These are phyloP conservation scores for Diaperis boleti DNA, from an alignment of 2,888 invertebrate species.

Conservation along the genomic window DNA sequence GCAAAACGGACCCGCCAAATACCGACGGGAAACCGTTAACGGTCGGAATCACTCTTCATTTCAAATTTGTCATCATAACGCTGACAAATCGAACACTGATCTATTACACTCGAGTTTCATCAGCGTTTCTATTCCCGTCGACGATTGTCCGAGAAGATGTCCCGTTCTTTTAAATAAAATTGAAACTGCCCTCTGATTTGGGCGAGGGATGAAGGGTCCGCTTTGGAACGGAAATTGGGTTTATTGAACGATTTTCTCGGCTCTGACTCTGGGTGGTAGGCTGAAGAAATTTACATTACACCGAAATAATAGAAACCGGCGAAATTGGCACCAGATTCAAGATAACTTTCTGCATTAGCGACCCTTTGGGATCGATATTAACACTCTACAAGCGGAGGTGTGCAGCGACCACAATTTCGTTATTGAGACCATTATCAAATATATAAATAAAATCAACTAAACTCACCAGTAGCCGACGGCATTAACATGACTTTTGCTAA, in stretches of 20 bases:
- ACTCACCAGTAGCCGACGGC: background rate
- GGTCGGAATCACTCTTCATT: conserved; percentile 4
- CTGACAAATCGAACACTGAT: conserved; percentile 10
- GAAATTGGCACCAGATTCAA: too few relatives aligned
- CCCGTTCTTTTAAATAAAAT: conserved; percentile 4
- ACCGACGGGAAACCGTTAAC: conserved; percentile 47
- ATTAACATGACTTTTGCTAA: conserved; percentile 5
- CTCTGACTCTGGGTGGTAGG: conserved; percentile 55
- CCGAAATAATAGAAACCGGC: too few relatives aligned
- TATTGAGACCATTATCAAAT: background rate
- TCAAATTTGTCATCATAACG: conserved; percentile 13
- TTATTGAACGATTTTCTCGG: conserved; percentile 57
- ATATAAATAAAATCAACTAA: too few relatives aligned
- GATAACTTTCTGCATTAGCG: too few relatives aligned
- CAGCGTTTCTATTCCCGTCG: background rate
- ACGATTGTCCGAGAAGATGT: background rate
- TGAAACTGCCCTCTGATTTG: conserved; percentile 20
- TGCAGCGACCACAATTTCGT: too few relatives aligned
- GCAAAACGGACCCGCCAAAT: conserved; percentile 52
- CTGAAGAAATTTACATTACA: background rate
- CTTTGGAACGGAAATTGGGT: conserved; percentile 57
- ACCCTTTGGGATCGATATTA: too few relatives aligned
- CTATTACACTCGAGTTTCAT: background rate
- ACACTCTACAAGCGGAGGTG: too few relatives aligned
- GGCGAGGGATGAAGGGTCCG: conserved; percentile 49